These are phyloP conservation scores for Drosophila pallidifrons DNA, from an alignment of 1,140 invertebrate genomes.

Conservation along the genomic window DNA sequence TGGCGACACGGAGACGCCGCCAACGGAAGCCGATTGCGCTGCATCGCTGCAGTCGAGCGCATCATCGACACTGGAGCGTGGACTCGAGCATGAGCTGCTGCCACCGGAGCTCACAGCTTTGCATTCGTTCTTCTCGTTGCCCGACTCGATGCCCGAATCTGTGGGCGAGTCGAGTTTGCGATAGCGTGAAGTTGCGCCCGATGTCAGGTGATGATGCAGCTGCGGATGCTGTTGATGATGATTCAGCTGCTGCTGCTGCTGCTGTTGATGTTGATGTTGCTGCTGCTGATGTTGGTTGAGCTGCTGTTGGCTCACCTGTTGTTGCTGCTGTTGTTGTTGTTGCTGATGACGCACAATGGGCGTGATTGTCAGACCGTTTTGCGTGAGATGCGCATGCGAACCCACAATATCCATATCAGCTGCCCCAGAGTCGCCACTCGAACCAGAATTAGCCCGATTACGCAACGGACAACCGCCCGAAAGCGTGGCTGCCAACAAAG, in stretches of 20 bases:
- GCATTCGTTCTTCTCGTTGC: conserved; percentile 94
- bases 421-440: conserved; percentile 92
- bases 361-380: conserved; percentile 89
- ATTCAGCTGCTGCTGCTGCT: conserved; percentile 59
- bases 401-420: conserved; percentile 88
- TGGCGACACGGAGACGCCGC: conserved; percentile 70
- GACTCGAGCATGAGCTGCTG: conserved; percentile 93
- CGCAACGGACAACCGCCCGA: conserved; percentile 89
- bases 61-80: conserved; percentile 93
- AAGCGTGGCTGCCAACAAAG: conserved; percentile 91
- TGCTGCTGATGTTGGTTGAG: conserved; percentile 55
- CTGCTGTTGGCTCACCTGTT: conserved; percentile 8
- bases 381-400: conserved; percentile 88
- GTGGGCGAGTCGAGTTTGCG: conserved; percentile 95
- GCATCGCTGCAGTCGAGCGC: conserved; percentile 87
- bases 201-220: conserved; percentile 76
- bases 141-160: conserved; percentile 96
- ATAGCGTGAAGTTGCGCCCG: conserved; percentile 85
- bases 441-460: conserved; percentile 91
- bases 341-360: conserved; percentile 86
- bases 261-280: conserved; percentile 29
- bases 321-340: conserved; percentile 70
- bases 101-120: conserved; percentile 89
- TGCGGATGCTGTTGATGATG: conserved; percentile 70
- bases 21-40: conserved; percentile 39